Evolutionary conservation across 2,113 vertebrate genomes (phyloP).

Genomic region (Phrynosoma platyrhinos): DNA sequence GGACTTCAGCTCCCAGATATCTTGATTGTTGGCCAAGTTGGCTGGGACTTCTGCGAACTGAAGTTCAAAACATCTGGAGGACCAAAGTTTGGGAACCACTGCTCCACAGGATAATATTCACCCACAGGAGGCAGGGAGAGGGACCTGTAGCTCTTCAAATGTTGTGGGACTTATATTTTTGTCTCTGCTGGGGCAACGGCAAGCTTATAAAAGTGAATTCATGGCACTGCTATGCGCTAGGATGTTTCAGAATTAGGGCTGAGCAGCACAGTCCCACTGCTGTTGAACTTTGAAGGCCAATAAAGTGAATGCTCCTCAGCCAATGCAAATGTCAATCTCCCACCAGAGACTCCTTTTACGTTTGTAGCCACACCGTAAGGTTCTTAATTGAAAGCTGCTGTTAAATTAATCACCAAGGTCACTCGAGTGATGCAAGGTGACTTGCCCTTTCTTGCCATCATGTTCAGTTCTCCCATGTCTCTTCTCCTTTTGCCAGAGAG

Average conservation of each 20-base stretch:
- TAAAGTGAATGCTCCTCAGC: no score
- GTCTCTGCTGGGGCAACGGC: no score
- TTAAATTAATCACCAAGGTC: not conserved
- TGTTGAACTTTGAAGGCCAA: not conserved
- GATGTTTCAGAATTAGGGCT: not conserved
- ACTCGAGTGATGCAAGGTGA: not conserved
- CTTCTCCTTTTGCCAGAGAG: not conserved
- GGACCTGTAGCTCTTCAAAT: no score
- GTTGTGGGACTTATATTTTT: no score
- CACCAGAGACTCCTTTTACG: not conserved
- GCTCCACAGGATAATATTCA: no score
- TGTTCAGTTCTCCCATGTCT: not conserved
- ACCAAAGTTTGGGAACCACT: no score
- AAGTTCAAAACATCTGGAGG: no score
- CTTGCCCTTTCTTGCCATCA: accelerated
- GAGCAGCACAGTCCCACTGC: not conserved
- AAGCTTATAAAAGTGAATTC: no score
- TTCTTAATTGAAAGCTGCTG: conserved; percentile 1
- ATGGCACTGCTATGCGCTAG: not conserved
- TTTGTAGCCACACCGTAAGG: not conserved
- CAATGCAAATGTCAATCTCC: not conserved
- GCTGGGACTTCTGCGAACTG: no score
- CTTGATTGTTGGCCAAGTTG: no score
- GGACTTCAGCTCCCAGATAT: no score
- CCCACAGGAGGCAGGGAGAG: no score